These are phyloP conservation scores for Trissolcus basalis DNA, from an alignment of 1,140 invertebrate species.

Conservation along the genomic window DNA sequence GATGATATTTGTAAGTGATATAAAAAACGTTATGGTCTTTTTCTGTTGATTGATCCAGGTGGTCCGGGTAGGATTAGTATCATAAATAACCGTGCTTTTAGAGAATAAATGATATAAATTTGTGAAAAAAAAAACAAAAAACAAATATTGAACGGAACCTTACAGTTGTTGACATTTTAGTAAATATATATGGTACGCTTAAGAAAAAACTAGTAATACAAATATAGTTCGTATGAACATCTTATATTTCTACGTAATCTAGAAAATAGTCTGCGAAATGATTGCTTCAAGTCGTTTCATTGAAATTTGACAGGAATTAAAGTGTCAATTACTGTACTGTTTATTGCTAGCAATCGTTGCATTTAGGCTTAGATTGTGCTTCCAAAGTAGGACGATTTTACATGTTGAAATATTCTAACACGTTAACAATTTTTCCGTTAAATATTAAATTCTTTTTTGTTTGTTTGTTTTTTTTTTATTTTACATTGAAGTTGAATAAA, in stretches of 20 bases:
- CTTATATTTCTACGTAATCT: slow-evolving; percentile 46
- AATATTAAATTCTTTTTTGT: no score
- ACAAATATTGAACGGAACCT: no score
- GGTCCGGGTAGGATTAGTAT: slow-evolving; percentile 66
- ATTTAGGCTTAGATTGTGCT: not conserved
- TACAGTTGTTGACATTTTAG: slow-evolving; percentile 60
- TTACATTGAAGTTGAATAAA: no score
- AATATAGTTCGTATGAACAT: slow-evolving; percentile 22
- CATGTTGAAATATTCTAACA: no score
- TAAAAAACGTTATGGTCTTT: slow-evolving; percentile 6
- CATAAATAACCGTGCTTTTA: slow-evolving; percentile 38
- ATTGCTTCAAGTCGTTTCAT: slow-evolving; percentile 3
- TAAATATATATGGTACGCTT: slow-evolving; percentile 17
- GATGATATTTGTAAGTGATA: slow-evolving; percentile 34
- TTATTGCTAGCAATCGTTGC: slow-evolving; percentile 39
- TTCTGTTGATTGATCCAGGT: slow-evolving; percentile 57
- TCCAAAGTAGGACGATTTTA: slow-evolving; percentile 3
- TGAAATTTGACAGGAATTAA: slow-evolving; percentile 36
- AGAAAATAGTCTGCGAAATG: slow-evolving; percentile 13
- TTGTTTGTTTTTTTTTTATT: no score
- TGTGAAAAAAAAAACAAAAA: slow-evolving; percentile 25
- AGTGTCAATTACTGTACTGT: slow-evolving; percentile 61
- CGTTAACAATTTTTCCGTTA: no score
- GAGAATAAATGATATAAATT: slow-evolving; percentile 29
- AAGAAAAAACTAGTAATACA: slow-evolving; percentile 16